These are phyloP conservation scores for Typhlichthys eigenmanni DNA, from an alignment of 2,797 vertebrate genomes.

Conservation along the genomic window DNA sequence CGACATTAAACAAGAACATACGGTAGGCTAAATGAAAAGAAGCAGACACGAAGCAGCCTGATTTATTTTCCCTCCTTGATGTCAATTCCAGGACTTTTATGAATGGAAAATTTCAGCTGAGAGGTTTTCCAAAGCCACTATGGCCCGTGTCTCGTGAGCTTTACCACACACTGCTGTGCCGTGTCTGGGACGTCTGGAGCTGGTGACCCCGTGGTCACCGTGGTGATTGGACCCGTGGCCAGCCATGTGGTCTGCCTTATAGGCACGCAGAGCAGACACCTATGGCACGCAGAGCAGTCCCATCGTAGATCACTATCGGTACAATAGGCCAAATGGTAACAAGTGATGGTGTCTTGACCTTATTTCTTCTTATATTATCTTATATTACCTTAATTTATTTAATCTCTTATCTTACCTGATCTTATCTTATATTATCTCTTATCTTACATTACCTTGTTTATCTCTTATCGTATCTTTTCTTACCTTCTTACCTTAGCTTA, in stretches of 20 bases:
- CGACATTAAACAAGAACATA: slow-evolving; percentile 41
- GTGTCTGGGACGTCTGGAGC: slow-evolving; percentile 57
- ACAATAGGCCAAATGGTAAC: too few species aligned
- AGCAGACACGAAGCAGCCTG: slow-evolving; percentile 56
- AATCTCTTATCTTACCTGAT: too few species aligned
- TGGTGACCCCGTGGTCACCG: background rate
- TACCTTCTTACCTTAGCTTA: too few species aligned
- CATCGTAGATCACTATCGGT: too few species aligned
- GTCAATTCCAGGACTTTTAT: slow-evolving; percentile 73
- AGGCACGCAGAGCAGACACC: background rate
- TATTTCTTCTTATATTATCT: too few species aligned
- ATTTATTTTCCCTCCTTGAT: slow-evolving; percentile 66
- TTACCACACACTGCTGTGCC: slow-evolving; percentile 58
- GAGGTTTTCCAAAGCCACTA: slow-evolving; percentile 68
- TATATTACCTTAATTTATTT: too few species aligned
- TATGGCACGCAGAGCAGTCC: too few species aligned
- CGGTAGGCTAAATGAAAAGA: slow-evolving; percentile 48
- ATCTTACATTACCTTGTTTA: too few species aligned
- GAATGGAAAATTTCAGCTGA: slow-evolving; percentile 75
- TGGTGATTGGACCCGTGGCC: background rate
- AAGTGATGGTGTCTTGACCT: too few species aligned
- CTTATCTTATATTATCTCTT: too few species aligned
- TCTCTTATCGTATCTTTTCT: too few species aligned
- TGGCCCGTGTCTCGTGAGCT: slow-evolving; percentile 57
- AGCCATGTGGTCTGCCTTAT: background rate